A percentile compares a stretch with the other conserved stretches of the same genome.
These are phyloP conservation scores for Hypocryptadius cinnamomeus DNA, from an alignment of 2,113 vertebrate genomes.

Conservation along the genomic window DNA sequence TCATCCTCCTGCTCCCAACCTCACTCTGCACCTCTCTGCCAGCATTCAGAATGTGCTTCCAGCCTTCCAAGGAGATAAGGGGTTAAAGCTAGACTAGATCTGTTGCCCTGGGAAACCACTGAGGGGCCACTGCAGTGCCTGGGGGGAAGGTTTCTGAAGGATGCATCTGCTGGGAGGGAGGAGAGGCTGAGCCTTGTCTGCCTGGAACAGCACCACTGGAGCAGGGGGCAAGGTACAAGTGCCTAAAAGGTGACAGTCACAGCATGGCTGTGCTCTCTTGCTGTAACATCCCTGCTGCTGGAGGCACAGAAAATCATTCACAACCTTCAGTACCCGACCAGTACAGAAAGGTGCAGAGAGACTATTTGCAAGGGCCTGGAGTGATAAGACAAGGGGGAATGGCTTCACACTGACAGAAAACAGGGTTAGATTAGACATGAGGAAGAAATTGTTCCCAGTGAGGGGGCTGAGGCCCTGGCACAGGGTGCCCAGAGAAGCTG, in stretches of 20 bases:
- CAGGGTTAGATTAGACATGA: neutral
- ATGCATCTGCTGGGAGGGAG: neutral
- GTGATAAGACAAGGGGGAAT: neutral
- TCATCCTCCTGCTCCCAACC: neutral
- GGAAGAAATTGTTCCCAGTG: neutral
- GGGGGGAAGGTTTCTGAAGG: neutral
- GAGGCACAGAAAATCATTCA: neutral
- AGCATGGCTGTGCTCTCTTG: neutral
- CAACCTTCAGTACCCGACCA: neutral
- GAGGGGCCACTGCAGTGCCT: neutral
- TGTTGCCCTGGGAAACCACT: neutral
- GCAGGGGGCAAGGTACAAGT: neutral
- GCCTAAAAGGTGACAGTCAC: neutral
- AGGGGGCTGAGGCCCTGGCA: accelerated
- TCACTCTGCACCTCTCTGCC: neutral
- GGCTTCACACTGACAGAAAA: neutral
- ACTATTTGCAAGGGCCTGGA: neutral
- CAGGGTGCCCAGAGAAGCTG: neutral
- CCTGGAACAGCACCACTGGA: neutral
- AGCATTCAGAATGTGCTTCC: neutral
- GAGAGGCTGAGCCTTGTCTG: neutral
- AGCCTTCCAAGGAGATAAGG: neutral
- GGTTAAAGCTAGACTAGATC: neutral
- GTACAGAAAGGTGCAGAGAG: neutral
- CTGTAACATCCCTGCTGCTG: neutral